Evolutionary conservation across 1,140 invertebrate species (phyloP), one percentile per base, ranked within the genome.

Genomic region (Brachionus manjavacas): DNA sequence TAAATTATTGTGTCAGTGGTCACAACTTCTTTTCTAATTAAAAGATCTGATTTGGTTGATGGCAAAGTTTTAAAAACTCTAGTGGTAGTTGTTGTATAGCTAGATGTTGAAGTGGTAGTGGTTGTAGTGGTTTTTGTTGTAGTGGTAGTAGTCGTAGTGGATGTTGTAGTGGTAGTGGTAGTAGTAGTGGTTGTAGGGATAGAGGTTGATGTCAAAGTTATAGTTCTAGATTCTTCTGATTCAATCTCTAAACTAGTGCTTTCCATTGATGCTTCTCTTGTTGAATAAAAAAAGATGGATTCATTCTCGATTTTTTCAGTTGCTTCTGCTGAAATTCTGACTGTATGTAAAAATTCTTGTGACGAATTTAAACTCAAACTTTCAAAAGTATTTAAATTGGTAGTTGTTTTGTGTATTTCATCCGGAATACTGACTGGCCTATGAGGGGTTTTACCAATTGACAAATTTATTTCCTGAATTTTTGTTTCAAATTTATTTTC

Each of bases 401-500:
- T 39, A 9, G 64, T 68, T 68, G 64, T 68, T 31, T 68, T 23
- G 14, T 12, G n/a, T 4, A n/a, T 2, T 68, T 31, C 25, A 12
- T 28, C 14, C 4, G 16, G 23, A 20, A 60, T 23, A 60, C 2
- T 8, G 4, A 60, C 16, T 20, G 52, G 52, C 9, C 25, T 25
- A 31, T 68, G 66, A 28, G 25, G 25, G 6, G 12, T 35, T 68
- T 68, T 68, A 39, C 66, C 66, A 1, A 60, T 60, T 60, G 52
- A 11, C 25, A 74, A 41, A 74, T 31, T 49, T n/a, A 76, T 76
- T 31, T 49, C 6, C 12, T n/a, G 0, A 16, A 76, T 9, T 76
- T 49, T 76, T 25, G 9, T 52, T 49, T 76, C 72, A 49, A 76
- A 76, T 49, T 76, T 46, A 49, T 76, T 76, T 35, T 49, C 72